Conservation (phyloP, 2,797 vertebrate species). For the Onychomys torridus region DNA sequence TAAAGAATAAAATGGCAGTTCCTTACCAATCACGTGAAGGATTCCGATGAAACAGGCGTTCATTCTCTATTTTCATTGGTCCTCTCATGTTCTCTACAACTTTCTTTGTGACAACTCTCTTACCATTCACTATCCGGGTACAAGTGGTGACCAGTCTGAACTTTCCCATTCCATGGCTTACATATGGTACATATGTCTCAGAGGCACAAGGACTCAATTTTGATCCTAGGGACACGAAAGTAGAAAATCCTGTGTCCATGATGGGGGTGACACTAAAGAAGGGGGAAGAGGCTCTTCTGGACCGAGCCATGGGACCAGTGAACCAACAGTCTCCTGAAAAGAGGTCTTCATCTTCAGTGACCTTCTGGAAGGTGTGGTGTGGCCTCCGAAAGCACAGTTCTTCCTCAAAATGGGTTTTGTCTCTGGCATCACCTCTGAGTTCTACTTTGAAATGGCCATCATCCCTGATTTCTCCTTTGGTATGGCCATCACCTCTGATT, state of each 20-base stretch:
- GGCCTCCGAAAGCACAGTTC: constrained; percentile 43
- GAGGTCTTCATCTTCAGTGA: constrained; percentile 62
- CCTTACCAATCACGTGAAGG: constrained; percentile 76
- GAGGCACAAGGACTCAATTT: constrained; percentile 39
- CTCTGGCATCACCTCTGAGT: background rate
- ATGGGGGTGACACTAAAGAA: constrained; percentile 82
- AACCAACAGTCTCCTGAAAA: constrained; percentile 69
- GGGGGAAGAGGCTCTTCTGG: constrained; percentile 68
- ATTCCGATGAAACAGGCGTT: constrained; percentile 60
- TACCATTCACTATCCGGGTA: constrained; percentile 82
- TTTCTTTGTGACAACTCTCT: constrained; percentile 82
- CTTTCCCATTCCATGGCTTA: constrained; percentile 80
- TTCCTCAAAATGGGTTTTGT: constrained; percentile 5
- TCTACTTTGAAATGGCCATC: background rate
- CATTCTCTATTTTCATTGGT: constrained; percentile 64
- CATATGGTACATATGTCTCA: constrained; percentile 71
- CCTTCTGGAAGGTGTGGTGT: background rate
- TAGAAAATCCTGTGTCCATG: constrained; percentile 83
- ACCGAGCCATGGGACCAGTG: background rate
- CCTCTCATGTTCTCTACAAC: constrained; percentile 79
- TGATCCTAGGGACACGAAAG: constrained; percentile 75
- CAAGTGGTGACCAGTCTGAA: constrained; percentile 83
- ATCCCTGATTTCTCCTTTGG: background rate
- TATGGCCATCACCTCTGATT: background rate
- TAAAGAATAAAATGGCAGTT: constrained; percentile 53